Evolutionary conservation across 2,113 vertebrate genomes (phyloP).

Genomic region (Toxotes chatareus): DNA sequence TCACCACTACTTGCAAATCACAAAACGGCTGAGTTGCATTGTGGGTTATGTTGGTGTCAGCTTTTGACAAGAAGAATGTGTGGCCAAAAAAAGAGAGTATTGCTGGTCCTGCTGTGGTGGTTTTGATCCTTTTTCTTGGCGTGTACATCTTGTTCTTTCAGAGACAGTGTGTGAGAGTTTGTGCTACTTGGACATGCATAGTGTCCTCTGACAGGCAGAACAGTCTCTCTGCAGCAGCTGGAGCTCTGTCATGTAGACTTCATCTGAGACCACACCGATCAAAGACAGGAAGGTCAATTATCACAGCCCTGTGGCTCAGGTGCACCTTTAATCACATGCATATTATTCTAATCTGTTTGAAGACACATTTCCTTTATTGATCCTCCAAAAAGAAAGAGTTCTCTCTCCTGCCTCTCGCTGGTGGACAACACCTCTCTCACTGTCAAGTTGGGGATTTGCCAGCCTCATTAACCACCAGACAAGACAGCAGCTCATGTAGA

Average conservation of each 20-base stretch:
- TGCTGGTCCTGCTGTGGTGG: too few relatives aligned
- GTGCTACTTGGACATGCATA: neutral
- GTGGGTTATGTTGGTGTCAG: too few relatives aligned
- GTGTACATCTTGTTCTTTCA: too few relatives aligned
- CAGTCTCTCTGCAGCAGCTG: conserved; percentile 23
- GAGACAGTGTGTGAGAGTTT: neutral
- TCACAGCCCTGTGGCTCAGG: conserved; percentile 29
- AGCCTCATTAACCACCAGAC: conserved; percentile 42
- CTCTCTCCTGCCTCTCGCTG: neutral
- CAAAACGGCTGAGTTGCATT: too few relatives aligned
- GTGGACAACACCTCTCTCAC: conserved; percentile 15
- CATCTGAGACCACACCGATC: neutral
- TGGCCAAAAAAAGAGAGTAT: too few relatives aligned
- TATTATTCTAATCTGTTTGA: conserved; percentile 33
- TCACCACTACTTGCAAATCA: too few relatives aligned
- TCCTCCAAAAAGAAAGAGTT: conserved; percentile 13
- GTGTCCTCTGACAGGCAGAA: conserved; percentile 26
- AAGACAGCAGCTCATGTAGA: conserved; percentile 27
- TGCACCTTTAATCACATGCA: conserved; percentile 46
- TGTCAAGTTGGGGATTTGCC: conserved; percentile 8
- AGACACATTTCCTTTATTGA: conserved; percentile 35
- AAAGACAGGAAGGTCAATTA: conserved; percentile 39
- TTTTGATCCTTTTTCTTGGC: too few relatives aligned
- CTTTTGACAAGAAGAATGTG: too few relatives aligned
- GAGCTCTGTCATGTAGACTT: conserved; percentile 29